Evolutionary conservation across 2,797 vertebrate species (phyloP).

Genomic region (Gambusia yucatana): DNA sequence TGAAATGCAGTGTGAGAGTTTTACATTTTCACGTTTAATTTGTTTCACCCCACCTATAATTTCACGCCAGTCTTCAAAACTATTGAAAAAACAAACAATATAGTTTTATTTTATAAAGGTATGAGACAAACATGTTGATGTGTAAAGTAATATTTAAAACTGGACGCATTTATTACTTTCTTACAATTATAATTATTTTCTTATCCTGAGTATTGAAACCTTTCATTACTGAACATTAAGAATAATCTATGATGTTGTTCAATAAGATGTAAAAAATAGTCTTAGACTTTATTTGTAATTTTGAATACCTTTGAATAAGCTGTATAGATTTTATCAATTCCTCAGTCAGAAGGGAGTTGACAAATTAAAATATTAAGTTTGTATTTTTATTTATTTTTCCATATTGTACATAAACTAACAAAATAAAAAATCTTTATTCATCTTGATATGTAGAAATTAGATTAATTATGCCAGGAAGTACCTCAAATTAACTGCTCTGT

Average conservation of each 20-base stretch:
- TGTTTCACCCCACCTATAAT: background rate
- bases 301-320: background rate
- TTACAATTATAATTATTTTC: background rate
- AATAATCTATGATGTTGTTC: background rate
- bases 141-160: background rate
- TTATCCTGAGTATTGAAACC: background rate
- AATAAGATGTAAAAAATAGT: background rate
- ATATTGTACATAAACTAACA: background rate
- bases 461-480: background rate
- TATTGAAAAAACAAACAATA: background rate
- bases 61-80: background rate
- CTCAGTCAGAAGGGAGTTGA: background rate
- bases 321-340: background rate
- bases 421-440: no score
- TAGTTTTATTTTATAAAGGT: background rate
- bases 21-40: background rate
- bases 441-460: no score
- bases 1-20: background rate
- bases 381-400: background rate
- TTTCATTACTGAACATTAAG: background rate
- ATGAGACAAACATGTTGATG: background rate
- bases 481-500: background rate
- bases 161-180: background rate
- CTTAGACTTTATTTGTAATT: background rate
- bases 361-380: background rate